A percentile compares a stretch with the other conserved stretches of the same genome.
phyloP scores from a whole-genome alignment of 2,797 vertebrate genomes.

The Psittacula echo region DNA sequence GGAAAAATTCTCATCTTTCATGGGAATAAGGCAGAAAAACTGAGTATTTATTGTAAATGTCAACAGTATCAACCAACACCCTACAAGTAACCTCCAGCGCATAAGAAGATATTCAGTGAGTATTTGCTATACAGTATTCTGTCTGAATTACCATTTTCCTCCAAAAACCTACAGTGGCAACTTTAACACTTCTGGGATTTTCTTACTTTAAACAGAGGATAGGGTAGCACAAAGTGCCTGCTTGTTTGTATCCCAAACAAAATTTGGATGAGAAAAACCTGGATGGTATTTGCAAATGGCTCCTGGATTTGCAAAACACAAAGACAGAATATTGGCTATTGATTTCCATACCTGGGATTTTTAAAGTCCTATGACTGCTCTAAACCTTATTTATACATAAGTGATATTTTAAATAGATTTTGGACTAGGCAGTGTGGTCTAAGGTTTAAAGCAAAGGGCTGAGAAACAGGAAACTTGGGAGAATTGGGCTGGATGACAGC shows the following conservation, averaged over 20 bases:
- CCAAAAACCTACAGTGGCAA: background rate
- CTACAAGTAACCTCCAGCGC: background rate
- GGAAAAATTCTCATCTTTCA: background rate
- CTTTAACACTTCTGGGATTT: background rate
- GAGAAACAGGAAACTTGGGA: constrained; percentile 61
- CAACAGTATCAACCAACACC: background rate
- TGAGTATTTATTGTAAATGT: background rate
- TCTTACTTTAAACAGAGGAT: background rate
- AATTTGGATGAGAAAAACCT: background rate
- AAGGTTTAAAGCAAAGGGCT: constrained; percentile 49
- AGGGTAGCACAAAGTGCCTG: background rate
- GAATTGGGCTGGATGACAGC: constrained; percentile 52
- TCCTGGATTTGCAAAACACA: background rate
- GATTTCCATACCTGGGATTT: constrained; percentile 18
- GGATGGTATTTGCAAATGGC: background rate
- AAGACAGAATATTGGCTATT: background rate
- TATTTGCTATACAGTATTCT: background rate
- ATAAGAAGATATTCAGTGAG: background rate
- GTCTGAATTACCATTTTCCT: background rate
- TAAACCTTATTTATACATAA: background rate
- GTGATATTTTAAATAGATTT: constrained; percentile 39
- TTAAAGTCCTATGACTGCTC: background rate
- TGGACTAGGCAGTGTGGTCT: constrained; percentile 28
- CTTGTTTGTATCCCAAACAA: background rate
- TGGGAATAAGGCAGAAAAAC: background rate